Evolutionary conservation across 2,888 invertebrate genomes (phyloP).

Genomic region (Glomeris marginata): DNA sequence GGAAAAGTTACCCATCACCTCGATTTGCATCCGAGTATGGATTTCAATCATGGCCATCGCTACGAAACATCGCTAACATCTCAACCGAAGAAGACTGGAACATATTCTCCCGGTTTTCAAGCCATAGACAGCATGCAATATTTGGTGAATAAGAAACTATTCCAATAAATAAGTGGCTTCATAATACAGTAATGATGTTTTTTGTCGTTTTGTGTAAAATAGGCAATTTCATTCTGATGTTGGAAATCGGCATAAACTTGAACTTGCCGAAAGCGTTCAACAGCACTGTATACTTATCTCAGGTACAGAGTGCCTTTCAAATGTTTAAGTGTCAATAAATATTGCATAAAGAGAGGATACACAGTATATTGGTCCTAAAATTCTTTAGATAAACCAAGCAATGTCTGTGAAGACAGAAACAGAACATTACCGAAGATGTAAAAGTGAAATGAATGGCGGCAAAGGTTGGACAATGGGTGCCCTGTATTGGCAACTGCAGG

Average conservation of each 20-base stretch:
- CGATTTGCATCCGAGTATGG: slow-evolving; percentile 95
- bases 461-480: slow-evolving; percentile 82
- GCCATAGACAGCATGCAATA: slow-evolving; percentile 75
- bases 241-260: slow-evolving; percentile 8
- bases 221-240: not conserved
- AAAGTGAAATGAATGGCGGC: slow-evolving; percentile 30
- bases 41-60: slow-evolving; percentile 71
- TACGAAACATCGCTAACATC: slow-evolving; percentile 47
- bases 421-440: slow-evolving; percentile 58
- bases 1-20: slow-evolving; percentile 56
- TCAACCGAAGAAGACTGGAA: slow-evolving; percentile 26
- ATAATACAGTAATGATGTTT: not conserved
- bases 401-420: slow-evolving; percentile 72
- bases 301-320: not conserved
- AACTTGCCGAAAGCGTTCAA: not conserved
- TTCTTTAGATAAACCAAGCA: slow-evolving; percentile 50
- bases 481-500: slow-evolving; percentile 95
- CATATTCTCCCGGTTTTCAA: slow-evolving; percentile 42
- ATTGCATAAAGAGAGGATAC: no score
- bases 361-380: not conserved
- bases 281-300: slow-evolving; percentile 5
- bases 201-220: not conserved
- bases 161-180: slow-evolving; percentile 35
- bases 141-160: slow-evolving; percentile 50
- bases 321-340: no score